A percentile compares a stretch with the other conserved stretches of the same genome.
Conservation (phyloP, 2,888 invertebrate genomes). For the Phortica okadai region DNA sequence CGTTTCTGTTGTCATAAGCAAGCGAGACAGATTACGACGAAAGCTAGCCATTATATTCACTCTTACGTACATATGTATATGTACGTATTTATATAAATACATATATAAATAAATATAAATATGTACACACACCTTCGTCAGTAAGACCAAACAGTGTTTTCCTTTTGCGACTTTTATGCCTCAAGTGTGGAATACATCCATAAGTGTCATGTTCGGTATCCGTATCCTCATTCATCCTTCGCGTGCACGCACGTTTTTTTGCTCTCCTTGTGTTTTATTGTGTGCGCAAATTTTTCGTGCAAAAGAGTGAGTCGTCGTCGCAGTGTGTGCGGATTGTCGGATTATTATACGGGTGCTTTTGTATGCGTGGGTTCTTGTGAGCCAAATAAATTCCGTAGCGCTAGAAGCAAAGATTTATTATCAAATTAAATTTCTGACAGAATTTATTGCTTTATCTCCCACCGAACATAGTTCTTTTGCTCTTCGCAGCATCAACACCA, state of each 20-base stretch:
- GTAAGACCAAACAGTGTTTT: constrained; percentile 18
- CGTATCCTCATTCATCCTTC: constrained; percentile 67
- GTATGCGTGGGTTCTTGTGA: constrained; percentile 63
- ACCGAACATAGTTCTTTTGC: constrained; percentile 74
- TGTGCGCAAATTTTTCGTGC: constrained; percentile 62
- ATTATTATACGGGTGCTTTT: constrained; percentile 39
- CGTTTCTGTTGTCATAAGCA: constrained; percentile 45
- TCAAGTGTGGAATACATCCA: constrained; percentile 59
- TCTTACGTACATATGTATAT: constrained; percentile 35
- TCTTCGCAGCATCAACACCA: constrained; percentile 63
- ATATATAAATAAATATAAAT: too few species aligned
- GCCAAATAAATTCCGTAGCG: constrained; percentile 77
- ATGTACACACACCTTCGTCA: constrained; percentile 1
- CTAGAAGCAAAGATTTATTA: constrained; percentile 78
- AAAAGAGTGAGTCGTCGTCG: constrained; percentile 42
- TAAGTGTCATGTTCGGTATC: constrained; percentile 72
- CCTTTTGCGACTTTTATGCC: constrained; percentile 40
- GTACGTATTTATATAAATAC: constrained; percentile 42
- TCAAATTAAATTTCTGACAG: constrained; percentile 78
- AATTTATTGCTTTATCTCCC: constrained; percentile 78
- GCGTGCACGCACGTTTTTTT: constrained; percentile 70
- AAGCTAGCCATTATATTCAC: constrained; percentile 21
- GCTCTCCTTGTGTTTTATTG: constrained; percentile 69
- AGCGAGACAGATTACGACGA: constrained; percentile 35
- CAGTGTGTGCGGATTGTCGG: constrained; percentile 37